Evolutionary conservation across 2,888 invertebrate species (phyloP), one percentile per base, ranked within the genome.

Genomic region (Ennomos quercinarius): DNA sequence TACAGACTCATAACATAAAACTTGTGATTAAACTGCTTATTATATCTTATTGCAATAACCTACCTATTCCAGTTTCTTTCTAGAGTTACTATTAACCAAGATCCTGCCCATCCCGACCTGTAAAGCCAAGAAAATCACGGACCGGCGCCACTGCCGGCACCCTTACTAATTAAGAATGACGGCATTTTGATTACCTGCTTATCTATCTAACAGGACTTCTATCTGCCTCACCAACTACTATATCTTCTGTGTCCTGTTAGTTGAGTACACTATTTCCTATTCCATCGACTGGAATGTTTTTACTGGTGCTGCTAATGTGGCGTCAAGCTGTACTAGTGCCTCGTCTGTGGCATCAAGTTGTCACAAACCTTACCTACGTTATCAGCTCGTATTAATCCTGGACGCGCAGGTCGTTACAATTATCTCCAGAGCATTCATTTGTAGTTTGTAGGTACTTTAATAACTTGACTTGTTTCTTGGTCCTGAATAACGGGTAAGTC

Each of bases 101-200:
- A 37, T 40, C 48, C 36, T 54, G 27, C 55, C 37, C 17, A 51
- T 42, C 40, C 35, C 42, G 48, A 49, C 34, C 10, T 44, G 39
- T 27, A 41, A 50, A 46, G 12, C 34, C 39, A 51, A 50, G 60
- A 35, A 50, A 47, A 51, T 46, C 36, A 50, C 71, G 73, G 73
- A 75, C 76, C 73, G 73, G 73, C 76, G 77, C 73, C 80, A 49
- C 37, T 17, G 72, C 71, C 75, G 75, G 80, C 81, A 82, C 80
- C 82, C 78, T 70, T 52, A 67, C 76, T 87, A 89, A 89, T 89
- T 84, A 88, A 86, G 84, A 89, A 81, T 84, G 89, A 89, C 89
- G 84, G 87, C 77, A 87, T 87, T 87, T 88, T 87, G 86, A 89
- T 89, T 86, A 84, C 85, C 84, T 88, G 81, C 81, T 90, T 89